Base-by-base conservation (phyloP, 2,113 vertebrate species). In the Grammomys dolichurus region DNA sequence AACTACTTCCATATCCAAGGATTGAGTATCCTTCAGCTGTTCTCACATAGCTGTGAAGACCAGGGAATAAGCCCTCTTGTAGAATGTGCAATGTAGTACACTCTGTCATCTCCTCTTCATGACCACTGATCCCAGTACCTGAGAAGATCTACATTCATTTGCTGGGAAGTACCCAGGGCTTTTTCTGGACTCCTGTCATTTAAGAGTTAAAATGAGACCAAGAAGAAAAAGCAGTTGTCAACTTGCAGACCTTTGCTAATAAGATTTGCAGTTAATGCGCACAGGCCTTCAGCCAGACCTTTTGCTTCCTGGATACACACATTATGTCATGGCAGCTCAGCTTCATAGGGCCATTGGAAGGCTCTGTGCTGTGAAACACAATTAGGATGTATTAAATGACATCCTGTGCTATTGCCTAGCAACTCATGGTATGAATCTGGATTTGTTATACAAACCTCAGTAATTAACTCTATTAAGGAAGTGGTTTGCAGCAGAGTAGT, bases 231-330 rank as follows among this genome's bases (percentile, higher is more conserved):
- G 12, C 33, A 87, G 1, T 60, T 77, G 60, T 65, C 13, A 73
- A 60, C 40, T 65, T 88, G 10, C 67, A 92, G 95, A 87, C 94
- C 93, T 92, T 92, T 89, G 17, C 56, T 97, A 97, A 95, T 94
- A 95, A 89, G 82, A 95, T 97, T 95, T 97, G 95, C 89, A 80
- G 90, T 69, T 97, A 89, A 51, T 40, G 8, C 46, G 69, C 72
- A 58, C 69, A 89, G 48, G 65, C 76, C 48, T 91, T 93, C 54
- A 65, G 92, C 81, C 95, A 95, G 69, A 78, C n/a, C 3, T 0
- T 96, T 95, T 96, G 90, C 90, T 95, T 95, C 92, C 80, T 58
- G 86, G 88, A 89, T 1, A 4, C 54, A 67, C 87, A 33, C 84
- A 56, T 48, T 2, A 7, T 67, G 82, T 90, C 90, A n/a, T 73